phyloP scores from a whole-genome alignment of 2,797 vertebrate genomes.

The Anabacerthia variegaticeps region DNA sequence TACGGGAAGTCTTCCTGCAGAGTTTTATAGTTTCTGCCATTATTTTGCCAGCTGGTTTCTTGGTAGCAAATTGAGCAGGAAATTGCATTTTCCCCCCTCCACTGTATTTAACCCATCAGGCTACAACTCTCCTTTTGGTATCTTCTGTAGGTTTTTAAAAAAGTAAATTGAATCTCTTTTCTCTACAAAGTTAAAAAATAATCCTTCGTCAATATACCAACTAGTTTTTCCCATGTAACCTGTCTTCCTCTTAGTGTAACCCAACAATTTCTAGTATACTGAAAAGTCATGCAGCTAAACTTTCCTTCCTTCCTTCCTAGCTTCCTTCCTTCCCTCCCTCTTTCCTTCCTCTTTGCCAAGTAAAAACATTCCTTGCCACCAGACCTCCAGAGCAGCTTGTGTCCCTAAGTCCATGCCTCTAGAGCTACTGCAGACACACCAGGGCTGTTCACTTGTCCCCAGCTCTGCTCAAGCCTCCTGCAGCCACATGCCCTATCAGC shows the following conservation, averaged over 20 bases:
- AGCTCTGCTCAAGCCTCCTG: not conserved
- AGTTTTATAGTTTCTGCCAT: not conserved
- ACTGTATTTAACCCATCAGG: not conserved
- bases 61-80: not conserved
- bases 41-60: not conserved
- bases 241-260: not conserved
- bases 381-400: no score
- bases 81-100: not conserved
- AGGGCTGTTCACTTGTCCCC: no score
- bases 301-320: not conserved
- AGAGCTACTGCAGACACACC: not conserved
- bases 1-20: not conserved
- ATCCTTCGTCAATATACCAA: not conserved
- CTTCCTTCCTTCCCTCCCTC: not conserved
- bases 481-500: not conserved
- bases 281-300: not conserved
- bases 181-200: not conserved
- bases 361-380: not conserved
- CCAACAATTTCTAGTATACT: not conserved
- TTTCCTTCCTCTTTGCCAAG: no score
- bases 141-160: not conserved
- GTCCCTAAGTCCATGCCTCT: not conserved
- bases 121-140: not conserved
- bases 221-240: not conserved
- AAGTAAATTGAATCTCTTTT: not conserved